A percentile compares a stretch with the other conserved stretches of the same genome.
phyloP scores from a whole-genome alignment of 2,888 invertebrate species.

The Stegophylla sp. region DNA sequence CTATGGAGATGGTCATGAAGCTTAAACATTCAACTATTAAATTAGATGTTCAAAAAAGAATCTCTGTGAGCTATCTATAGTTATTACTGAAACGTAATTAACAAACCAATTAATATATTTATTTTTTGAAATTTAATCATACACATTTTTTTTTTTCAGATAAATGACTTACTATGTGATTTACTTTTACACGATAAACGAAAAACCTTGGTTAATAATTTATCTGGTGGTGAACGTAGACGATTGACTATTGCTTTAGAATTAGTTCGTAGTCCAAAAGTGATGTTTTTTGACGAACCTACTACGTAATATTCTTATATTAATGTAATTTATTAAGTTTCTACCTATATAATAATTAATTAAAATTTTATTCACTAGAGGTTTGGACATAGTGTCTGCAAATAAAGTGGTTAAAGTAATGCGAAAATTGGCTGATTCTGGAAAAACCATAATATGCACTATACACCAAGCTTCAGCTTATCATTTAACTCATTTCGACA shows the following conservation, averaged over 20 bases:
- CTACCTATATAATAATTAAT: background rate
- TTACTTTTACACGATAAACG: constrained; percentile 40
- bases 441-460: constrained; percentile 85
- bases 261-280: constrained; percentile 51
- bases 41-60: constrained; percentile 25
- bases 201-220: constrained; percentile 25
- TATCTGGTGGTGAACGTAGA: constrained; percentile 49
- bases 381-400: constrained; percentile 81
- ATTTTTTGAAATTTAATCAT: background rate
- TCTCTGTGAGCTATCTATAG: constrained; percentile 23
- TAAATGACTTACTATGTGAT: constrained; percentile 26
- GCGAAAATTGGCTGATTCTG: constrained; percentile 81
- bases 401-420: constrained; percentile 82
- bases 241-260: constrained; percentile 51
- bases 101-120: background rate
- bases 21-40: constrained; percentile 70
- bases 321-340: background rate
- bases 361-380: constrained; percentile 68
- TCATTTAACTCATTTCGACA: constrained; percentile 86
- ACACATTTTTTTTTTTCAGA: constrained; percentile 2
- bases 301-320: constrained; percentile 40
- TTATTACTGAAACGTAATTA: background rate
- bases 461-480: constrained; percentile 91
- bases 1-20: constrained; percentile 84
- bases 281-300: constrained; percentile 54